Percentiles rank a stretch among this genome's conserved stretches.
Conservation (phyloP, 1,140 invertebrate species). For the Octopus bimaculoides region DNA sequence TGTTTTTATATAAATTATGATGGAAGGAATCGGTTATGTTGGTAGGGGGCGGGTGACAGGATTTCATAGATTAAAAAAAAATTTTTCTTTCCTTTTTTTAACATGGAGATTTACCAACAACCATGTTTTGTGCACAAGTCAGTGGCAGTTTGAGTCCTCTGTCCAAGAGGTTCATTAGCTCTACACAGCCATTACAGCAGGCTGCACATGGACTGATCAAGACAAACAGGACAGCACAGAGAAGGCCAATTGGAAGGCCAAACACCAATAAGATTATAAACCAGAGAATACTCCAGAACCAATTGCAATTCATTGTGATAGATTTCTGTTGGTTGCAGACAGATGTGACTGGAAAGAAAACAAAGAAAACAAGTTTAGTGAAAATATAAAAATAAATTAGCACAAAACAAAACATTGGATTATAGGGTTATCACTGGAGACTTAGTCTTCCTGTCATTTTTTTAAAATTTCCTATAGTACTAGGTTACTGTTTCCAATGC, state of each 20-base stretch:
- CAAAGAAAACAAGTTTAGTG: no score
- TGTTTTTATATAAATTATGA: no score
- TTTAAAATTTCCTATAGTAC: no score
- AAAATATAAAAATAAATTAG: no score
- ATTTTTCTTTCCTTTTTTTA: constrained; percentile 19
- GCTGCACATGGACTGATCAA: constrained; percentile 70
- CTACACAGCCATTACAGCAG: constrained; percentile 63
- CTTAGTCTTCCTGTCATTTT: no score
- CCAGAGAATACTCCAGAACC: constrained; percentile 72
- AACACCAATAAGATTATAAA: constrained; percentile 74
- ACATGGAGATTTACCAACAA: constrained; percentile 50
- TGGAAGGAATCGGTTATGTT: no score
- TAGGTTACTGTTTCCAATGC: no score
- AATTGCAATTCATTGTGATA: constrained; percentile 46
- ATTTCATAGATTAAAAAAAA: no score
- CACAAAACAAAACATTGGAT: no score
- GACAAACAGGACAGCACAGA: constrained; percentile 75
- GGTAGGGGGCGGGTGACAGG: no score
- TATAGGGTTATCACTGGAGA: no score
- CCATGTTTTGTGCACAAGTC: constrained; percentile 54
- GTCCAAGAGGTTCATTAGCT: constrained; percentile 50
- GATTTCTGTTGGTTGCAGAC: not conserved
- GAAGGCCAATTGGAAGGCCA: constrained; percentile 69
- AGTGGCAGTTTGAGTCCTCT: constrained; percentile 50
- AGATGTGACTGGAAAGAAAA: no score